Base-by-base conservation (phyloP, 2,113 vertebrate genomes). In the Archocentrus centrarchus region DNA sequence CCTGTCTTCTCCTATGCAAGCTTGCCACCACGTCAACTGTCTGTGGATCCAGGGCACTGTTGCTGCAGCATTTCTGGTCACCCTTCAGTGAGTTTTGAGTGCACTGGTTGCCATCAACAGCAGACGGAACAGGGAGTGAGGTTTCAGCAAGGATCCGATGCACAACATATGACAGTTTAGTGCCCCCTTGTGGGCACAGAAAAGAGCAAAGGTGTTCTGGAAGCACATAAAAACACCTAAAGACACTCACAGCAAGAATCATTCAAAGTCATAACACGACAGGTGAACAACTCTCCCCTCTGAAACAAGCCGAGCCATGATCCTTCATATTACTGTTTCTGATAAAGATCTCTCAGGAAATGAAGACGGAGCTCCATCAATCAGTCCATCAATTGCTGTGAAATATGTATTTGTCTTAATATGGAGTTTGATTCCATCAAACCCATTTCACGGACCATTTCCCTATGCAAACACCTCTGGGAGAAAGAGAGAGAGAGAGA, bases 331-430 rank as follows among this genome's bases (percentile, higher is more conserved):
- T 76, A 77, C 58, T 1, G 57, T 17, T 68, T 35, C 75, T 79
- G 89, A 94, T 93, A 85, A 87, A 85, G 75, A 92, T 88, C 88
- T 76, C 13, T 27, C 24, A 81, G 81, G 47, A 93, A 92, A 93
- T 86, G 53, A 92, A 92, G 86, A 89, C 39, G 44, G 79, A 68
- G 39, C 41, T 35, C 80, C 61, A 76, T 91, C 92, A 91, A 93
- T 93, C 91, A 89, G 86, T 78, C 88, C 59, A 88, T 89, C 88
- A 86, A 70, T 84, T 61, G 79, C 89, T 82, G 80, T 87, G 77
- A 92, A 92, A 93, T 87, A 90, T 86, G 59, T 82, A 88, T 92
- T 92, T 92, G 91, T 94, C 86, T 92, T 91, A 90, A 93, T 93
- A 90, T 84, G 82, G 82, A 86, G 84, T 89, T 85, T 90, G 91